These are phyloP conservation scores for Xylocopa sonorina DNA, from an alignment of 1,140 invertebrate species.

Conservation along the genomic window DNA sequence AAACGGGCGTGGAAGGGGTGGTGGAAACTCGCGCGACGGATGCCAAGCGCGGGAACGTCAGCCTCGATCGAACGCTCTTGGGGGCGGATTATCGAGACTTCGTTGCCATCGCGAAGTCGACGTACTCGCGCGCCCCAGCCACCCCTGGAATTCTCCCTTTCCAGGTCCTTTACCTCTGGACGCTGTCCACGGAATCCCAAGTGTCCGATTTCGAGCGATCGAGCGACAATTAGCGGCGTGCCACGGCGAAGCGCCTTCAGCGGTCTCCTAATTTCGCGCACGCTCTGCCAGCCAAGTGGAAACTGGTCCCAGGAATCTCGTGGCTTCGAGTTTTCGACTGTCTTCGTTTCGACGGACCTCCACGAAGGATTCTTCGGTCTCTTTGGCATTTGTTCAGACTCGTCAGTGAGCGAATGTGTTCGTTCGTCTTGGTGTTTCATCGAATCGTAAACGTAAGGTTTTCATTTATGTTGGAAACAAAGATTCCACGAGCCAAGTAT, in stretches of 20 bases:
- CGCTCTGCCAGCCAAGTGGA: neutral
- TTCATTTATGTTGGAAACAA: too few relatives aligned
- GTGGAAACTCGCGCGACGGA: conserved; percentile 16
- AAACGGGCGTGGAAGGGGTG: too few relatives aligned
- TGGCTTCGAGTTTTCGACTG: too few relatives aligned
- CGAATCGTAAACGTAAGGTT: too few relatives aligned
- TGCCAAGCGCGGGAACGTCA: conserved; percentile 8
- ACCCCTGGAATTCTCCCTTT: conserved; percentile 10
- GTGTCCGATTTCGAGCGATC: conserved; percentile 11
- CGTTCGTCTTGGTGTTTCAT: too few relatives aligned
- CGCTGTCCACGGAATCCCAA: conserved; percentile 26
- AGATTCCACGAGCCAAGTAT: neutral
- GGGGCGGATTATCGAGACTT: conserved; percentile 45
- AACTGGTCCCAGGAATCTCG: neutral
- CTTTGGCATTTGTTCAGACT: too few relatives aligned
- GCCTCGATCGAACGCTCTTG: conserved; percentile 14
- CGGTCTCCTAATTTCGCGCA: conserved; percentile 26
- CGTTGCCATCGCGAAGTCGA: conserved; percentile 20
- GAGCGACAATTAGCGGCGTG: conserved; percentile 17
- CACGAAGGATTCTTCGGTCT: too few relatives aligned
- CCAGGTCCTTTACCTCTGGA: neutral
- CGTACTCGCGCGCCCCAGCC: neutral
- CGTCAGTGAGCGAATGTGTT: too few relatives aligned
- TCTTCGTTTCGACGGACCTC: too few relatives aligned
- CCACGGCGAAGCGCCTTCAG: conserved; percentile 1